Evolutionary conservation across 1,140 invertebrate species (phyloP).

Genomic region (Brachionus rubens): DNA sequence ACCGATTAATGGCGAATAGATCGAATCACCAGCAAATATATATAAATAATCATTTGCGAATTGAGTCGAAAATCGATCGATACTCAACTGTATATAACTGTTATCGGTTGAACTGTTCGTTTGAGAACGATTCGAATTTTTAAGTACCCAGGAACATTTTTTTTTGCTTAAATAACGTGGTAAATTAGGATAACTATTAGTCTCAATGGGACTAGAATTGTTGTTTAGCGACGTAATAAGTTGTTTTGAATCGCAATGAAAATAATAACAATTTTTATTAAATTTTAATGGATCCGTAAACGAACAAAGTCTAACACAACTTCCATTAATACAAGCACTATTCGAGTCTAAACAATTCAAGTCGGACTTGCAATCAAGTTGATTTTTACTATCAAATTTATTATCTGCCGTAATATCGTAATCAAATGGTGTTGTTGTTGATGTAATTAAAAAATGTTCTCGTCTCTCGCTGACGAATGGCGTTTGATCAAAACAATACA

Average conservation of each 20-base stretch:
- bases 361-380: not conserved
- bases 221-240: not conserved
- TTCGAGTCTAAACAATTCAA: not conserved
- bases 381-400: not conserved
- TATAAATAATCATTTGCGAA: constrained; percentile 26
- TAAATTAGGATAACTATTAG: constrained; percentile 3
- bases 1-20: constrained; percentile 13
- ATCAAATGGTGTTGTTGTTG: no score
- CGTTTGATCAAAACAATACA: not conserved
- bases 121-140: not conserved
- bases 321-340: constrained; percentile 12
- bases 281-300: not conserved
- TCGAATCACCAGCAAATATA: constrained; percentile 39
- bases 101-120: not conserved
- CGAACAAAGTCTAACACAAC: constrained; percentile 8
- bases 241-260: constrained; percentile 22
- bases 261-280: constrained; percentile 1
- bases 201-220: not conserved
- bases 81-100: constrained; percentile 1
- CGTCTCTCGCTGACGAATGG: no score
- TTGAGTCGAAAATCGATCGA: constrained; percentile 24
- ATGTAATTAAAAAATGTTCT: no score
- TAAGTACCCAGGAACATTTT: constrained; percentile 30
- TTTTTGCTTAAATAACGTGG: not conserved
- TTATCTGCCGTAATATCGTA: not conserved